phyloP scores from a whole-genome alignment of 2,888 invertebrate species.

The Patella pellucida region DNA sequence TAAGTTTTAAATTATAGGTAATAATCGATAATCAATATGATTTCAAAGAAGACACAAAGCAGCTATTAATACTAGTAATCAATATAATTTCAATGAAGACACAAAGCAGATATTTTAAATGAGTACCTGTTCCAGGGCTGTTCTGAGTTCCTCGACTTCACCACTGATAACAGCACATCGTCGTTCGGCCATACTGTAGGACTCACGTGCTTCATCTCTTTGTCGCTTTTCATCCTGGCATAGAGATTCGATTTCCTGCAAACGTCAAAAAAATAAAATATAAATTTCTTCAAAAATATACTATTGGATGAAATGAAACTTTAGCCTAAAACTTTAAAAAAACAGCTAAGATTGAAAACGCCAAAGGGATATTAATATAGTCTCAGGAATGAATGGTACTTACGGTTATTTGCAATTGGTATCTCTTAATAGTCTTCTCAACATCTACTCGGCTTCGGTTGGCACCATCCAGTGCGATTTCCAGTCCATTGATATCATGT shows the following conservation, averaged over 20 bases:
- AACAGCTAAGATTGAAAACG: too few species aligned
- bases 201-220: constrained; percentile 97
- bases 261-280: background rate
- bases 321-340: too few species aligned
- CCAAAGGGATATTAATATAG: too few species aligned
- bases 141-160: constrained; percentile 97
- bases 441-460: constrained; percentile 98
- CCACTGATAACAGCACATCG: constrained; percentile 97
- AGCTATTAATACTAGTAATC: too few species aligned
- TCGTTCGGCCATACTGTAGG: constrained; percentile 96
- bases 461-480: constrained; percentile 88
- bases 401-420: constrained; percentile 93
- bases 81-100: background rate
- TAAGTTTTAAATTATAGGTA: background rate
- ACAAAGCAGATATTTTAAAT: too few species aligned
- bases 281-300: background rate
- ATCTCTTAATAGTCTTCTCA: constrained; percentile 98
- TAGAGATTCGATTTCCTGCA: constrained; percentile 85
- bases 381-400: background rate
- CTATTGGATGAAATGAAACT: too few species aligned
- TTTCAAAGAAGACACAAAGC: too few species aligned
- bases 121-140: constrained; percentile 81
- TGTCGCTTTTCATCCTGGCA: constrained; percentile 98
- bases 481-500: background rate
- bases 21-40: too few species aligned